Evolutionary conservation across 2,888 invertebrate genomes (phyloP).

Genomic region (Brachyptera risi): DNA sequence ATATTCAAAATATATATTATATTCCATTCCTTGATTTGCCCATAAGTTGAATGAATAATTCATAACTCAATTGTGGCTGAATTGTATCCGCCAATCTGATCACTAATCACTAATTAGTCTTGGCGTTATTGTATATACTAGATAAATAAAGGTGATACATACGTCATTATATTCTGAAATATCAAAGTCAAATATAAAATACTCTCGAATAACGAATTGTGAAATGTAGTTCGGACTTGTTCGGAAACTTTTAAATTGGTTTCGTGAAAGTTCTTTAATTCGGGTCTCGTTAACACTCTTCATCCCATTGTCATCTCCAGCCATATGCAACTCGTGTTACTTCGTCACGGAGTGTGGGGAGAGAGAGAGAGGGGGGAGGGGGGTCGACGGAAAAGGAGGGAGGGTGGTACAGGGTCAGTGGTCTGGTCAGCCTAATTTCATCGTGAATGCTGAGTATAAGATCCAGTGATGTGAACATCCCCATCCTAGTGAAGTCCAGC

Average conservation of each 20-base stretch:
- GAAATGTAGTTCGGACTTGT: too few relatives aligned
- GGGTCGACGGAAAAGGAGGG: neutral
- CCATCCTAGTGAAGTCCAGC: neutral
- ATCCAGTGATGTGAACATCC: conserved; percentile 16
- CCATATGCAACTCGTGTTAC: neutral
- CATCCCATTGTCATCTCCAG: conserved; percentile 16
- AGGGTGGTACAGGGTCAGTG: neutral
- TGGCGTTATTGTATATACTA: too few relatives aligned
- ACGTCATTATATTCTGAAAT: too few relatives aligned
- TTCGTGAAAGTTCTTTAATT: conserved; percentile 1
- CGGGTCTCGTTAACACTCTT: conserved; percentile 4
- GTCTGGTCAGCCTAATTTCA: conserved; percentile 14
- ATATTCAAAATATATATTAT: too few relatives aligned
- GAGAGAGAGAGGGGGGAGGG: neutral
- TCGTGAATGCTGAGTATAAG: conserved; percentile 11
- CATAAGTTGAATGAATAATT: too few relatives aligned
- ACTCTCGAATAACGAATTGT: too few relatives aligned
- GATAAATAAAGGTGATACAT: too few relatives aligned
- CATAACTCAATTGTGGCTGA: too few relatives aligned
- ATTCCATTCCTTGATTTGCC: too few relatives aligned
- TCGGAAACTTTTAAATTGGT: conserved; percentile 8
- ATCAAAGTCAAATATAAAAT: too few relatives aligned
- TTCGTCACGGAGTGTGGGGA: neutral
- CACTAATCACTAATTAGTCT: too few relatives aligned
- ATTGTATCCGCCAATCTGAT: too few relatives aligned